Percentiles rank a stretch among this genome's conserved stretches.
These are phyloP conservation scores for Enteromius treurensis DNA, from an alignment of 2,797 vertebrate species.

Conservation along the genomic window DNA sequence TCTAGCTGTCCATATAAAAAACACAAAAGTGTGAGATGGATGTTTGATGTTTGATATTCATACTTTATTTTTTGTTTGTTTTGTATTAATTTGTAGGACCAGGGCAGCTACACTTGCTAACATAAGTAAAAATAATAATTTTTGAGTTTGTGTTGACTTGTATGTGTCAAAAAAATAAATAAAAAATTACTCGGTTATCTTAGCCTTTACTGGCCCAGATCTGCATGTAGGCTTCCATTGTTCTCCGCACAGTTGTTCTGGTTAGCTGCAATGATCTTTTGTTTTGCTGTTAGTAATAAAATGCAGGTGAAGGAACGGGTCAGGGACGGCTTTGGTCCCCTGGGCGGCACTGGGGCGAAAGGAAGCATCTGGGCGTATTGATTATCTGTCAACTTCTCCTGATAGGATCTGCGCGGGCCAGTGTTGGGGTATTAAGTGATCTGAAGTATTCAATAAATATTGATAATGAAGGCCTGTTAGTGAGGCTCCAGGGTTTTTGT, in stretches of 20 bases:
- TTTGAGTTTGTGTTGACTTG: neutral
- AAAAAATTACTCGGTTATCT: neutral
- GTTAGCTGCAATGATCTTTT: constrained; percentile 31
- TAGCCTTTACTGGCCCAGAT: neutral
- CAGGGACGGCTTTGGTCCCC: constrained; percentile 34
- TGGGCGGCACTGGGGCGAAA: constrained; percentile 43
- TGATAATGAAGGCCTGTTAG: constrained; percentile 54
- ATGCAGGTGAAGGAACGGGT: constrained; percentile 4
- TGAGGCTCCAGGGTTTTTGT: constrained; percentile 25
- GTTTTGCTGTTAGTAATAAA: constrained; percentile 18
- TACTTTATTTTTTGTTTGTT: no score
- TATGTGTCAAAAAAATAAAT: neutral
- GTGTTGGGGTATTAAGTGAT: constrained; percentile 60
- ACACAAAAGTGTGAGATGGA: no score
- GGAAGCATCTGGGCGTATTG: constrained; percentile 54
- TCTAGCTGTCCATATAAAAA: no score
- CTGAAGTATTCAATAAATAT: constrained; percentile 61
- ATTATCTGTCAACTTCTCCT: constrained; percentile 60
- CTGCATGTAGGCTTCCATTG: neutral
- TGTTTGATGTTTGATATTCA: no score
- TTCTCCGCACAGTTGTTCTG: constrained; percentile 3
- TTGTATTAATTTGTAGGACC: no score
- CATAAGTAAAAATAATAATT: neutral
- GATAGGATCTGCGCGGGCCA: constrained; percentile 53
- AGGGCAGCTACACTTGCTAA: neutral